phyloP scores from a whole-genome alignment of 2,888 invertebrate species.

The Chelonus formosanus region DNA sequence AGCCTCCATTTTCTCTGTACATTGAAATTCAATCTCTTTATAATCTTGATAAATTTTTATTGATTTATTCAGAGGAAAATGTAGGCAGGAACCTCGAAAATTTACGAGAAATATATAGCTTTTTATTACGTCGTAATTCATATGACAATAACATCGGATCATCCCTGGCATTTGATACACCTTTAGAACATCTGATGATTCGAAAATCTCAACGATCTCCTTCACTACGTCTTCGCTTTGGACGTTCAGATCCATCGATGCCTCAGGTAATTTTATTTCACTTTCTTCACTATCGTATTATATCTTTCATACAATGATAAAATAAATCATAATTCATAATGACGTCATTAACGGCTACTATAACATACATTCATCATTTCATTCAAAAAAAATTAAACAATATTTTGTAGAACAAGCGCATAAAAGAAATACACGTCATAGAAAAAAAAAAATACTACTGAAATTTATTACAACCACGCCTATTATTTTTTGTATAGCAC shows the following conservation, averaged over 20 bases:
- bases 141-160: conserved; percentile 42
- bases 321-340: background rate
- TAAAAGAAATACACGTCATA: too few relatives aligned
- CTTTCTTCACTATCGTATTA: background rate
- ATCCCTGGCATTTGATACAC: conserved; percentile 39
- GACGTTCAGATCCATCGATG: conserved; percentile 51
- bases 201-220: conserved; percentile 58
- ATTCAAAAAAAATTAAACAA: too few relatives aligned
- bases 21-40: too few relatives aligned
- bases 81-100: conserved; percentile 43
- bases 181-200: conserved; percentile 54
- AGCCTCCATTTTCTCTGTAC: too few relatives aligned
- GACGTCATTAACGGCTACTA: too few relatives aligned
- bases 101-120: conserved; percentile 51
- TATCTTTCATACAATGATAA: background rate
- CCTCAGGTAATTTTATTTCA: conserved; percentile 42
- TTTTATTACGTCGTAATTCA: conserved; percentile 47
- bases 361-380: too few relatives aligned
- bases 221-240: conserved; percentile 56
- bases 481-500: too few relatives aligned
- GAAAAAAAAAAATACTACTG: too few relatives aligned
- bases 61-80: conserved; percentile 44
- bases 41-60: too few relatives aligned
- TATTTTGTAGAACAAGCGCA: too few relatives aligned
- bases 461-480: too few relatives aligned